A percentile compares a stretch with the other conserved stretches of the same genome.
Evolutionary conservation across 2,113 vertebrate genomes (phyloP).

Genomic region (Cervus canadensis): DNA sequence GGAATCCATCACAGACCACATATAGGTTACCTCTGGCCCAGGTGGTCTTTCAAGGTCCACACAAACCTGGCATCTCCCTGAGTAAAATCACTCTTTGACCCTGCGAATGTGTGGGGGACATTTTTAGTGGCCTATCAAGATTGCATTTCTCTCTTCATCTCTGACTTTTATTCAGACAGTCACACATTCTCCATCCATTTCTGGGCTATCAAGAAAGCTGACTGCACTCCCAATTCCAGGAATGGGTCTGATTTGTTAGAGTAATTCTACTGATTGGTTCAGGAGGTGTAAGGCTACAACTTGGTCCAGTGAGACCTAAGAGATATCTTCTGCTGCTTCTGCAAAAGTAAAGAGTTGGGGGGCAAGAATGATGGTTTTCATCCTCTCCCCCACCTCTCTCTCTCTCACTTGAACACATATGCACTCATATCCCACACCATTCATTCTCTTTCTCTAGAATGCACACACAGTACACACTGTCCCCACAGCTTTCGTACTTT

Average conservation of each 20-base stretch:
- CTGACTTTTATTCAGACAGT: background rate
- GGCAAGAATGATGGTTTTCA: background rate
- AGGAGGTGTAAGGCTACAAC: background rate
- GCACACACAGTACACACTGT: background rate
- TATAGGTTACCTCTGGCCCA: background rate
- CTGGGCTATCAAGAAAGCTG: background rate
- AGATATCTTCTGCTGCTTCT: background rate
- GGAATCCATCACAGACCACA: background rate
- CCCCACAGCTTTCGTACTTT: constrained; percentile 13
- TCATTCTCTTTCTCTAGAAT: background rate
- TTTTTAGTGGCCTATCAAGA: background rate
- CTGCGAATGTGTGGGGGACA: background rate
- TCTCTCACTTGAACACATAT: background rate
- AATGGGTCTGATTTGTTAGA: background rate
- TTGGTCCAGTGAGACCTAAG: background rate
- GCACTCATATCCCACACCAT: background rate
- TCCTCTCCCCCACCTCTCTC: background rate
- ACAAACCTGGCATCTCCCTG: background rate
- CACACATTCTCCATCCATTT: background rate
- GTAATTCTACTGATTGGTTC: background rate
- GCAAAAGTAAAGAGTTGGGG: background rate
- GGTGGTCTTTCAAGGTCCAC: background rate
- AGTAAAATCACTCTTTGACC: background rate
- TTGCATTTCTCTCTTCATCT: background rate
- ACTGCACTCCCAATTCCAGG: background rate